Base-by-base conservation (phyloP, 2,888 invertebrate species). In the Oegoconia quadripuncta region DNA sequence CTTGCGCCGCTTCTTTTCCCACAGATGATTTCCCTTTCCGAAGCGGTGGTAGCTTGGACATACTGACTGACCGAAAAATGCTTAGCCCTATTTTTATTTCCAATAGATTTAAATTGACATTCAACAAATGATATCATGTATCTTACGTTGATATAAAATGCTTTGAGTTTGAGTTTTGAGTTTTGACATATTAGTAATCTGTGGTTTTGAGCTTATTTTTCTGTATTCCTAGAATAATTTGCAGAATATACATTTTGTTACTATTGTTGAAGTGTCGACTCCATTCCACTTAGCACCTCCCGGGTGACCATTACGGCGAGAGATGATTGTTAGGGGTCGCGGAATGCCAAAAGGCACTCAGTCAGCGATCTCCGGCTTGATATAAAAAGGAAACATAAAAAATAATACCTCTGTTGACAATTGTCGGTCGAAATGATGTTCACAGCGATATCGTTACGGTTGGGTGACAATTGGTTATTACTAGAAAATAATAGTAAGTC, bases 301-400 rank as follows among this genome's bases (percentile, higher is more conserved):
- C 25, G 25, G 25, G 2, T 15, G 14, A 3, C 16, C 29, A 16
- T 29, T 29, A 29, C 16, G 5, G 11, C 15, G 13, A 17, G 23
- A 16, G 13, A 29, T 25, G 29, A 41, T 25, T 34, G 30, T 39
- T 25, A 25, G 29, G 30, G 16, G 30, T 12, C 30, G n/a, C 9
- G 26, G 29, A 34, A 34, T 39, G 25, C 17, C 30, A 8, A 26
- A 26, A 34, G 39, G 16, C 25, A 34, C 34, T 18, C 20, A 30
- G 31, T 25, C 26, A 26, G 32, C 22, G 27, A 18, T 18, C 23
- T 11, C 25, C 25, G 11, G 11, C 11, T 11, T 5, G n/a, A 25
- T 25, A 25, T 22, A 38, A 32, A 33, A 18, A 28, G 27, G 32
- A 13, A 8, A 23, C 41, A 37, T 42, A 38, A 38, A 35, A 42